Percentiles rank a stretch among this genome's conserved stretches.
phyloP scores from a whole-genome alignment of 2,888 invertebrate genomes.

The Phengaris alcon region DNA sequence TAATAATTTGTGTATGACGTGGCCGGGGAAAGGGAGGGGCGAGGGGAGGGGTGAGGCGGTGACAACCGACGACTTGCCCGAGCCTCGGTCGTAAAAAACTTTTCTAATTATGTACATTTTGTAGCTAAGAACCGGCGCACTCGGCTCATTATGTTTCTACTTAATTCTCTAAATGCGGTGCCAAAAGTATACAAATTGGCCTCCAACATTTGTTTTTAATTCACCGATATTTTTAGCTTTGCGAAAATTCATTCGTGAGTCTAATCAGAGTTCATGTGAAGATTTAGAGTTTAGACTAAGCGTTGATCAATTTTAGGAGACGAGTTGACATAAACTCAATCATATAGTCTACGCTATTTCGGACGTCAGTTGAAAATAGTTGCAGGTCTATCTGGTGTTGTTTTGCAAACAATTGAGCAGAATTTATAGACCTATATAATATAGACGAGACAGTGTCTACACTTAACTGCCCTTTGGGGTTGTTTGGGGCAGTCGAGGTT shows the following conservation, averaged over 20 bases:
- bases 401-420: too few species aligned
- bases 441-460: too few species aligned
- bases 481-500: too few species aligned
- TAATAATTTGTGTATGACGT: slow-evolving; percentile 71
- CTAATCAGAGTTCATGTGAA: background rate
- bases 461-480: too few species aligned
- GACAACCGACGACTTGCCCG: slow-evolving; percentile 68
- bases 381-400: too few species aligned
- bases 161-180: slow-evolving; percentile 67
- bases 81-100: slow-evolving; percentile 72
- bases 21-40: slow-evolving; percentile 65
- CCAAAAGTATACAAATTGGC: slow-evolving; percentile 45
- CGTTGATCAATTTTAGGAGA: too few species aligned
- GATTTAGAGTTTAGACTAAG: too few species aligned
- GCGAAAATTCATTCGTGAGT: background rate
- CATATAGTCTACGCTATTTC: background rate
- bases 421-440: too few species aligned
- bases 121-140: slow-evolving; percentile 65
- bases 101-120: slow-evolving; percentile 78
- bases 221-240: background rate
- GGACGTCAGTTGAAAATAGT: too few species aligned
- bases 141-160: slow-evolving; percentile 68
- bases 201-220: slow-evolving; percentile 30
- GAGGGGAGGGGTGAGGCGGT: slow-evolving; percentile 57
- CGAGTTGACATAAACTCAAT: too few species aligned